Evolutionary conservation across 2,113 vertebrate species (phyloP).

Genomic region (Hemichromis elongatus): DNA sequence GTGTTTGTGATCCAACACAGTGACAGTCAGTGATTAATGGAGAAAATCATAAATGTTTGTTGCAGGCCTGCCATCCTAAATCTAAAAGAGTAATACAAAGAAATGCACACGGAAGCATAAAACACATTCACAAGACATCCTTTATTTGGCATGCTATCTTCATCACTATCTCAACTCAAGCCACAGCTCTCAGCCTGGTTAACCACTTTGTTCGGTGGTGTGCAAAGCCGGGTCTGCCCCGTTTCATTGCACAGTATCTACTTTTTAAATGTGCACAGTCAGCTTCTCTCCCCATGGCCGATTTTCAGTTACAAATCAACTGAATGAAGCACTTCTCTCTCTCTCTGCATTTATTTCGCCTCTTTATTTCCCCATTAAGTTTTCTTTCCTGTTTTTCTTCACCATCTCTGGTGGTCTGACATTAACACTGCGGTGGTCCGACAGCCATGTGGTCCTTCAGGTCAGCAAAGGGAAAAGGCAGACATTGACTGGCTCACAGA

Average conservation of each 20-base stretch:
- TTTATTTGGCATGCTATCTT: background rate
- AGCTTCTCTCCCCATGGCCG: background rate
- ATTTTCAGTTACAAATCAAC: background rate
- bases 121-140: background rate
- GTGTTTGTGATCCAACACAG: background rate
- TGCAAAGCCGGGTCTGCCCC: conserved; percentile 17
- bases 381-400: background rate
- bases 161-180: background rate
- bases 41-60: background rate
- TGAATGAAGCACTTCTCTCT: background rate
- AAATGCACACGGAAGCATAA: background rate
- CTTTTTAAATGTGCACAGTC: background rate
- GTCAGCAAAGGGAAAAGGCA: background rate
- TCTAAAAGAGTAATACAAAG: background rate
- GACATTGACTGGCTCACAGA: conserved; percentile 2
- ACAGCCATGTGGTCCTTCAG: conserved; percentile 39
- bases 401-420: conserved; percentile 50
- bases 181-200: background rate
- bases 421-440: conserved; percentile 35
- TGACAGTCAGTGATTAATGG: background rate
- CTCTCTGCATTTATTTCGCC: background rate
- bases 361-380: background rate
- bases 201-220: background rate
- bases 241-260: background rate
- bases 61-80: background rate